phyloP scores from a whole-genome alignment of 2,113 vertebrate species.

The Scolopax mira region DNA sequence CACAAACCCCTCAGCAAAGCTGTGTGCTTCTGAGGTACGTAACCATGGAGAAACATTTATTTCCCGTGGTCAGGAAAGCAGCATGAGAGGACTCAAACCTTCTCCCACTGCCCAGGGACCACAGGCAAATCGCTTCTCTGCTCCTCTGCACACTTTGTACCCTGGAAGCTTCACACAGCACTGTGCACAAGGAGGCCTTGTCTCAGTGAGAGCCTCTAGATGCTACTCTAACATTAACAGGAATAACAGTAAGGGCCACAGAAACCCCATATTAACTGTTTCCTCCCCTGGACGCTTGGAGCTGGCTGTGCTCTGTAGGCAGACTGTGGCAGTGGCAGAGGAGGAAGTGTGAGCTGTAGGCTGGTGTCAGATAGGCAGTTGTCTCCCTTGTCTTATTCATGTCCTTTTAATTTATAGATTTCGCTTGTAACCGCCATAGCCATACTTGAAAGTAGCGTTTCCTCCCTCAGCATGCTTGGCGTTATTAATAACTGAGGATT shows the following conservation, averaged over 20 bases:
- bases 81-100: background rate
- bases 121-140: background rate
- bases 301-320: background rate
- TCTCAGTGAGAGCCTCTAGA: background rate
- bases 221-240: background rate
- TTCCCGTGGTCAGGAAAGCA: background rate
- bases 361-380: slow-evolving; percentile 59
- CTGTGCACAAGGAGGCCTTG: background rate
- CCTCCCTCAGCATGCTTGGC: background rate
- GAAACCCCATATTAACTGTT: background rate
- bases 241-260: background rate
- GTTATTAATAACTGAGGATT: slow-evolving; percentile 36
- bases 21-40: background rate
- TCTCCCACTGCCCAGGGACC: background rate
- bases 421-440: background rate
- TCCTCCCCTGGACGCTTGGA: background rate
- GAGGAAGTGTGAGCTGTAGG: slow-evolving; percentile 63
- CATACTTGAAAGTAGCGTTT: background rate
- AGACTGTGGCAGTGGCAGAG: slow-evolving; percentile 12
- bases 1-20: background rate
- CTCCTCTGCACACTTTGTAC: background rate
- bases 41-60: background rate
- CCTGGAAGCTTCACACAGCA: background rate
- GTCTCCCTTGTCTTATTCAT: slow-evolving; percentile 23
- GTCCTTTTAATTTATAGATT: slow-evolving; percentile 37